A percentile compares a stretch with the other conserved stretches of the same genome.
These are phyloP conservation scores for Scaeva pyrastri DNA, from an alignment of 2,888 invertebrate genomes.

Conservation along the genomic window DNA sequence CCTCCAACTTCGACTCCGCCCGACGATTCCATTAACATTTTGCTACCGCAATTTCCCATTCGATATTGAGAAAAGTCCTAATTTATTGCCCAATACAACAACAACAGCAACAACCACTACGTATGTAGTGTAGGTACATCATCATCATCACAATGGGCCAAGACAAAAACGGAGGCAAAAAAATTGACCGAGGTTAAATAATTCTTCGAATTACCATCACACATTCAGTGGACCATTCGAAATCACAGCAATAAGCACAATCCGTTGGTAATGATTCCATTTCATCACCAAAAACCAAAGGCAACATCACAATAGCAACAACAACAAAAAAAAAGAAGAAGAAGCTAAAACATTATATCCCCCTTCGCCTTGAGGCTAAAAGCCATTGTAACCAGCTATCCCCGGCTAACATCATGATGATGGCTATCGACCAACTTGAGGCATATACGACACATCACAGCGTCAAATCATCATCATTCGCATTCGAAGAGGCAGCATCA, in stretches of 20 bases:
- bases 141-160: background rate
- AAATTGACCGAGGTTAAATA: constrained; percentile 38
- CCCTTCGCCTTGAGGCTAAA: background rate
- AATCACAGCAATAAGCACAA: constrained; percentile 62
- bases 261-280: constrained; percentile 53
- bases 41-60: constrained; percentile 12
- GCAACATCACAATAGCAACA: constrained; percentile 5
- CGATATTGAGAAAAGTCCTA: constrained; percentile 23
- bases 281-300: constrained; percentile 38
- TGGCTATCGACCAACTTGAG: constrained; percentile 38
- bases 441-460: constrained; percentile 23
- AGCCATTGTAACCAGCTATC: constrained; percentile 30
- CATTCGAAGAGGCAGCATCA: background rate
- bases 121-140: background rate
- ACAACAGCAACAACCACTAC: too few species aligned
- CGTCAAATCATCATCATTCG: constrained; percentile 27
- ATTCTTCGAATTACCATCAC: constrained; percentile 42
- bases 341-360: constrained; percentile 18
- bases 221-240: constrained; percentile 31
- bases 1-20: background rate
- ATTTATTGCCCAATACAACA: constrained; percentile 3
- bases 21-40: background rate
- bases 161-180: background rate
- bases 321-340: background rate
- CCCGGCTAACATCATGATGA: background rate